Percentiles rank a stretch among this genome's conserved stretches.
Conservation (phyloP, 2,888 invertebrate genomes). For the Linyphia triangularis region DNA sequence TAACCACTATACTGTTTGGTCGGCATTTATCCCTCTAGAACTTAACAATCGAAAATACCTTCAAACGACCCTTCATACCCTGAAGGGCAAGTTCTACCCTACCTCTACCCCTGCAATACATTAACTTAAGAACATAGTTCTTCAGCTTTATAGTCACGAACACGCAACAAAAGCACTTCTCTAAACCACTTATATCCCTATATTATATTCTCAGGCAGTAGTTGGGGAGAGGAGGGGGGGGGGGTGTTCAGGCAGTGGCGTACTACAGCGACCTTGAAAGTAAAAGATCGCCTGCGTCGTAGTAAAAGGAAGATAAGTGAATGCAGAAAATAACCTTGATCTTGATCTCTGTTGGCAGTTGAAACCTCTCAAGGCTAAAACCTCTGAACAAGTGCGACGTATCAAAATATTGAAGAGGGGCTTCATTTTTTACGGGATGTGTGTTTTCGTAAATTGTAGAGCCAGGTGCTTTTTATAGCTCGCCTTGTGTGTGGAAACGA, state of each 20-base stretch:
- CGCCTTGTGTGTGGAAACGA: background rate
- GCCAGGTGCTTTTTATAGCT: background rate
- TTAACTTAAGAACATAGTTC: background rate
- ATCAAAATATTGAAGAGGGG: background rate
- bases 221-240: no score
- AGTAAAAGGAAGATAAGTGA: background rate
- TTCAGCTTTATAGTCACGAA: background rate
- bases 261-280: background rate
- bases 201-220: background rate
- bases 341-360: background rate
- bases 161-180: background rate
- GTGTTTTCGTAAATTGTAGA: background rate
- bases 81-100: background rate
- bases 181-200: background rate
- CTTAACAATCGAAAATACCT: no score
- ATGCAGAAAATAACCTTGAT: background rate
- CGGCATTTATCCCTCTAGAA: no score
- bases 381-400: no score
- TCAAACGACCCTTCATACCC: background rate
- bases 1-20: no score
- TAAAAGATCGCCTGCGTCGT: background rate
- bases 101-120: background rate
- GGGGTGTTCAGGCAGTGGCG: background rate
- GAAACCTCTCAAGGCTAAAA: background rate
- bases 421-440: background rate